A percentile compares a stretch with the other conserved stretches of the same genome.
phyloP scores from a whole-genome alignment of 2,797 vertebrate genomes.

The Sphenodon punctatus region DNA sequence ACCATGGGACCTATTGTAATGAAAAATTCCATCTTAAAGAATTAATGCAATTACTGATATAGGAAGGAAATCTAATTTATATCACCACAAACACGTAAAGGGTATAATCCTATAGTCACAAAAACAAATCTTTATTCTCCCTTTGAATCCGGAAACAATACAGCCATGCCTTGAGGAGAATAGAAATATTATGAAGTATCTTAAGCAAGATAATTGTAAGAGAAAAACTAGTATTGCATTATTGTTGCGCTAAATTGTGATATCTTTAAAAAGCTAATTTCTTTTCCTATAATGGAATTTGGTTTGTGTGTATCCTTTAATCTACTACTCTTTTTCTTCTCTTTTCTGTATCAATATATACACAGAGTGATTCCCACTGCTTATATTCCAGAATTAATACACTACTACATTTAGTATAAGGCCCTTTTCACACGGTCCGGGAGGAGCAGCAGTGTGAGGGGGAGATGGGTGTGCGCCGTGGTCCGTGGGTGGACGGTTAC shows the following conservation, averaged over 20 bases:
- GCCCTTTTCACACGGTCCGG: no score
- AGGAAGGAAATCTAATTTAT: constrained; percentile 66
- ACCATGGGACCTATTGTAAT: constrained; percentile 71
- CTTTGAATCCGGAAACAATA: constrained; percentile 68
- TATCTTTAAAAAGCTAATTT: constrained; percentile 72
- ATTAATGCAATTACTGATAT: constrained; percentile 69
- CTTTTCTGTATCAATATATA: constrained; percentile 32
- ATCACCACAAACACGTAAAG: constrained; percentile 67
- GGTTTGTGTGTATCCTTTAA: constrained; percentile 55
- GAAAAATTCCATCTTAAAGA: constrained; percentile 71
- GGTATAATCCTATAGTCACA: constrained; percentile 67
- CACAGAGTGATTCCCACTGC: constrained; percentile 44
- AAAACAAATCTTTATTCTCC: constrained; percentile 66
- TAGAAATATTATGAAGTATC: constrained; percentile 70
- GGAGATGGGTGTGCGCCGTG: no score
- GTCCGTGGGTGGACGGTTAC: no score
- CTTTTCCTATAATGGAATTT: constrained; percentile 70
- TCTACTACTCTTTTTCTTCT: constrained; percentile 47
- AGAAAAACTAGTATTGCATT: constrained; percentile 65
- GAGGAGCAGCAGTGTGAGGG: no score
- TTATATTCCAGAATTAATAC: constrained; percentile 1
- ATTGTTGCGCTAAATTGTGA: constrained; percentile 73
- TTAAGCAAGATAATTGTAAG: constrained; percentile 70
- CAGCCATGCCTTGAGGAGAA: constrained; percentile 69
- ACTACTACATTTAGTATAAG: not conserved